Percentiles rank a stretch among this genome's conserved stretches.
Conservation (phyloP, 2,113 vertebrate species). For the Zapus hudsonius region DNA sequence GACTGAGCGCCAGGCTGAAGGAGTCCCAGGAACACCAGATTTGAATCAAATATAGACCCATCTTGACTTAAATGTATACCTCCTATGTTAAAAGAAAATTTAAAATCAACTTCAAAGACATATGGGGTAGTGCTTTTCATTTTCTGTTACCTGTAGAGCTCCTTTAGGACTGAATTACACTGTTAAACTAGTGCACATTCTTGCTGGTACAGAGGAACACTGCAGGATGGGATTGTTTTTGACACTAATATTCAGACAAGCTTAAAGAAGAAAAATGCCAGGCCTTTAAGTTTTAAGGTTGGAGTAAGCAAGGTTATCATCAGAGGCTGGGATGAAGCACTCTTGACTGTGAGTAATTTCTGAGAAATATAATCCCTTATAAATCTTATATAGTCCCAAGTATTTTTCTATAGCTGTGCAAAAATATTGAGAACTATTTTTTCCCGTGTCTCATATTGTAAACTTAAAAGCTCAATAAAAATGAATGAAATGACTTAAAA, state of each 20-base stretch:
- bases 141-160: not conserved
- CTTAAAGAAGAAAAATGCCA: conserved; percentile 97
- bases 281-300: conserved; percentile 96
- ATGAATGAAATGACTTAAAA: conserved; percentile 1
- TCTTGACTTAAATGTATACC: not conserved
- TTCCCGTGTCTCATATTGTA: conserved; percentile 69
- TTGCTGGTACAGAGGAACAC: not conserved
- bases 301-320: conserved; percentile 96
- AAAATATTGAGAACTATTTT: conserved; percentile 61
- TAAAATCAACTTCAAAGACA: not conserved
- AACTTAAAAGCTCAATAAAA: conserved; percentile 74
- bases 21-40: not conserved
- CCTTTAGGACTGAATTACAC: not conserved
- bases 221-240: too few relatives aligned
- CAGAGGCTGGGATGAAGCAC: conserved; percentile 96
- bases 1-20: not conserved
- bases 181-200: not conserved
- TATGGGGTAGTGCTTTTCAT: not conserved
- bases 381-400: conserved; percentile 55
- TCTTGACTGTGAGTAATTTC: conserved; percentile 94
- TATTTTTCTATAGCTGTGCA: conserved; percentile 71
- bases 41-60: not conserved
- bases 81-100: not conserved
- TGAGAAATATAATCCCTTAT: conserved; percentile 63
- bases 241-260: too few relatives aligned